A percentile compares a stretch with the other conserved stretches of the same genome.
phyloP scores from a whole-genome alignment of 2,888 invertebrate species.

The Drosophila helvetica region DNA sequence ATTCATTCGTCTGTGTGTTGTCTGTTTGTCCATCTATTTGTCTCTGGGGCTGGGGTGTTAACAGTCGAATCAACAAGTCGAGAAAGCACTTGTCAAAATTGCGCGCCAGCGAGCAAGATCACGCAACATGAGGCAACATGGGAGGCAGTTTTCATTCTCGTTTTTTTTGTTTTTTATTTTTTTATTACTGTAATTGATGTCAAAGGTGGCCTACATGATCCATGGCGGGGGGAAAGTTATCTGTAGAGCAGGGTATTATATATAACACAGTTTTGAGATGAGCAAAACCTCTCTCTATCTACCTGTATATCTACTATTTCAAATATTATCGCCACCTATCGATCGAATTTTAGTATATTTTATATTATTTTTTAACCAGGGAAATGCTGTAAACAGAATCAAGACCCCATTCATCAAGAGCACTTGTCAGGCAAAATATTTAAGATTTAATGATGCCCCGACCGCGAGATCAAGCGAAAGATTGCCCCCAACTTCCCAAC shows the following conservation, averaged over 20 bases:
- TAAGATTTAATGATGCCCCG: slow-evolving; percentile 29
- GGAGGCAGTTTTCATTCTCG: slow-evolving; percentile 21
- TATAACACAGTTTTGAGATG: no score
- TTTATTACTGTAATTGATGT: slow-evolving; percentile 45
- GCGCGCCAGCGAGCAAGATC: slow-evolving; percentile 17
- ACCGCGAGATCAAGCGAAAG: slow-evolving; percentile 45
- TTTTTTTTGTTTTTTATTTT: slow-evolving; percentile 31
- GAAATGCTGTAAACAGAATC: background rate
- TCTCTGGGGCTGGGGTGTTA: slow-evolving; percentile 34
- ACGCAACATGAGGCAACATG: slow-evolving; percentile 26
- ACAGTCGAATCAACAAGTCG: slow-evolving; percentile 34
- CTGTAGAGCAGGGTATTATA: no score
- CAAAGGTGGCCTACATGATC: no score
- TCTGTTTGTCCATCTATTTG: slow-evolving; percentile 28
- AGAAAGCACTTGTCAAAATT: slow-evolving; percentile 20
- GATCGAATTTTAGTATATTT: no score
- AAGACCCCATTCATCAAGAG: slow-evolving; percentile 17
- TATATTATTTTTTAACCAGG: background rate
- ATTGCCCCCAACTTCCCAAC: background rate
- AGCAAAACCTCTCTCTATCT: no score
- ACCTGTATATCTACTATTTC: no score
- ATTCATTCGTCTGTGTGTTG: background rate
- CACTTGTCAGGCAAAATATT: slow-evolving; percentile 43
- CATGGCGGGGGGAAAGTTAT: background rate
- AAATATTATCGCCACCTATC: no score